Conservation (phyloP, 2,888 invertebrate genomes). For the Tenthredo mesomela region DNA sequence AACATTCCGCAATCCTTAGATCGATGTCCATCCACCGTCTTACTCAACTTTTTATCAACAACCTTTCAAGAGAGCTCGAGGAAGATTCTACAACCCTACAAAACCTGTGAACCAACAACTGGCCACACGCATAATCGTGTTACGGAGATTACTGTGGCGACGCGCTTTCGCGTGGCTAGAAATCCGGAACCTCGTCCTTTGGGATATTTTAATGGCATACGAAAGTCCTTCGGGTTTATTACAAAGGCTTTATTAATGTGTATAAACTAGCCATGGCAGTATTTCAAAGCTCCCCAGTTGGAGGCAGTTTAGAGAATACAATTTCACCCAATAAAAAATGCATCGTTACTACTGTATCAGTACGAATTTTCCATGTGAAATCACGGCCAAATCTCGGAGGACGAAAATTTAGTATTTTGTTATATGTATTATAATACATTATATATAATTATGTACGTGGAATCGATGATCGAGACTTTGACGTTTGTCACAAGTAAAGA, state of each 20-base stretch:
- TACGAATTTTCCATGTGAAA: not conserved
- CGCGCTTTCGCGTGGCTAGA: conserved; percentile 15
- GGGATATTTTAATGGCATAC: not conserved
- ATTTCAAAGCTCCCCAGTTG: not conserved
- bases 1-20: not conserved
- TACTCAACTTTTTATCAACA: not conserved
- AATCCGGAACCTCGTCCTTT: conserved; percentile 15
- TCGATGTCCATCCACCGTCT: not conserved
- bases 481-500: conserved; percentile 11
- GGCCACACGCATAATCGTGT: conserved; percentile 9
- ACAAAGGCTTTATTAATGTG: not conserved
- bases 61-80: not conserved
- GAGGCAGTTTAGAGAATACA: not conserved
- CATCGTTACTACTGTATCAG: not conserved
- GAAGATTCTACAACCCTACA: not conserved
- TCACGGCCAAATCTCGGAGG: not conserved
- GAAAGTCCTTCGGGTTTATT: conserved; percentile 1
- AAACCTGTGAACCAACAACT: conserved; percentile 38
- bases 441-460: too few species aligned
- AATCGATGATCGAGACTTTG: not conserved
- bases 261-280: not conserved
- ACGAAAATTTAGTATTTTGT: too few species aligned
- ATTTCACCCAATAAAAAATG: not conserved
- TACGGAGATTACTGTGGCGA: conserved; percentile 22
- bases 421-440: too few species aligned